Conservation (phyloP, 2,113 vertebrate species). For the Nothocercus nigrocapillus region DNA sequence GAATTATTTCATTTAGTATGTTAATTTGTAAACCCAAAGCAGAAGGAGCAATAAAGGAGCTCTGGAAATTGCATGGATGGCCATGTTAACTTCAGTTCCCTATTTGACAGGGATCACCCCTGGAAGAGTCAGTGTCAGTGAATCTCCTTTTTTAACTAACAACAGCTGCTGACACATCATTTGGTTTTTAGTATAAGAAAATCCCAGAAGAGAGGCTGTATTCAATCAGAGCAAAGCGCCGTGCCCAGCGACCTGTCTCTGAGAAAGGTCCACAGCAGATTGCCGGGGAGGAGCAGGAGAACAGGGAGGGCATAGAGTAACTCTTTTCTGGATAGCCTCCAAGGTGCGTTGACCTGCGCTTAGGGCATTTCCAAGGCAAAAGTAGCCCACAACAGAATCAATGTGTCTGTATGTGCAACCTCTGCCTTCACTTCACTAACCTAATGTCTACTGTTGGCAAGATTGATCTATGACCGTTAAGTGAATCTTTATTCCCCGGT, state of each 20-base stretch:
- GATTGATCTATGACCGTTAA: neutral
- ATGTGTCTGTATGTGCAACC: rapidly evolving
- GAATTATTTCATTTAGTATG: constrained; percentile 8
- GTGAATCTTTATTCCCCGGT: neutral
- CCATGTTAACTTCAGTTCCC: neutral
- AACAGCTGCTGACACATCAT: neutral
- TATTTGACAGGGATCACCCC: neutral
- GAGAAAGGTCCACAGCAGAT: neutral
- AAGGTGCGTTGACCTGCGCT: neutral
- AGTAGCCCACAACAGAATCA: neutral
- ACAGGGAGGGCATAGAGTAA: neutral
- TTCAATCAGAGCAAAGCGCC: neutral
- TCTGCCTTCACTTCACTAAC: neutral
- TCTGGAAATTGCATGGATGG: neutral
- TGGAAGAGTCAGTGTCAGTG: neutral
- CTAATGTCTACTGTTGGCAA: neutral
- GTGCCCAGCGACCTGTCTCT: neutral
- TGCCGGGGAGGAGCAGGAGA: neutral
- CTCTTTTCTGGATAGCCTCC: neutral
- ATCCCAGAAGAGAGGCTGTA: neutral
- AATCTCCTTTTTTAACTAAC: neutral
- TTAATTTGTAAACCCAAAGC: neutral
- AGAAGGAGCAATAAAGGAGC: neutral
- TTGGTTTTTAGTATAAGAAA: neutral
- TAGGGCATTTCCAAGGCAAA: neutral